phyloP scores from a whole-genome alignment of 2,797 vertebrate species.

The Hemibagrus guttatus region DNA sequence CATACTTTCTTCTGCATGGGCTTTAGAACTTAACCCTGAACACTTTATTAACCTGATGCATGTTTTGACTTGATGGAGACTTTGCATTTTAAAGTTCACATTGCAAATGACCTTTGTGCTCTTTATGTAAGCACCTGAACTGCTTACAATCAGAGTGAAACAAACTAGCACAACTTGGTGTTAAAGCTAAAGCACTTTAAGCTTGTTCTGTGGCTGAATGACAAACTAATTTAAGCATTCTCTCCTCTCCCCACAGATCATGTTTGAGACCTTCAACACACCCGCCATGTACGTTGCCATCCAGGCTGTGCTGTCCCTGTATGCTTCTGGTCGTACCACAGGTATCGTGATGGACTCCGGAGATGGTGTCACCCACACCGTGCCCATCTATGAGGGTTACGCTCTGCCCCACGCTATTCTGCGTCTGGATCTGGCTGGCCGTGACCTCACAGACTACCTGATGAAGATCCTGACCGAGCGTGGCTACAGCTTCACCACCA shows the following conservation, averaged over 20 bases:
- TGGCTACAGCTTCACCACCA: slow-evolving; percentile 97
- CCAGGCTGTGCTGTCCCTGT: slow-evolving; percentile 97
- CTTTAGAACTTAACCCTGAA: not conserved
- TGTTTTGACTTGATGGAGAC: not conserved
- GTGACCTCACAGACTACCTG: slow-evolving; percentile 99
- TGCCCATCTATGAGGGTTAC: slow-evolving; percentile 98
- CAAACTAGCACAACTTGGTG: not conserved
- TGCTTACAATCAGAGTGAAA: not conserved
- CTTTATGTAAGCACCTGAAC: not conserved
- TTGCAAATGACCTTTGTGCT: not conserved
- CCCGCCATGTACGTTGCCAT: slow-evolving; percentile 99
- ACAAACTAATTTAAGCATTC: not conserved
- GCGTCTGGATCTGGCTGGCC: slow-evolving; percentile 96
- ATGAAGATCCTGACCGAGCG: slow-evolving; percentile 99
- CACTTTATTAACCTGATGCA: not conserved
- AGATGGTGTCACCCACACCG: slow-evolving; percentile 96
- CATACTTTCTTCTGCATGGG: slow-evolving; percentile 52
- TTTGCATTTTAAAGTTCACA: not conserved
- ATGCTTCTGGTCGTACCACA: slow-evolving; percentile 96
- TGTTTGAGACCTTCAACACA: slow-evolving; percentile 99
- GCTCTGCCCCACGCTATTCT: slow-evolving; percentile 97
- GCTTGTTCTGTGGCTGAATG: not conserved
- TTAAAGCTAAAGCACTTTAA: not conserved
- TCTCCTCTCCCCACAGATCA: slow-evolving; percentile 78
- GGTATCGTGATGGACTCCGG: slow-evolving; percentile 99